A percentile compares a stretch with the other conserved stretches of the same genome.
These are phyloP conservation scores for Eupithecia dodoneata DNA, from an alignment of 2,888 invertebrate genomes.

Conservation along the genomic window DNA sequence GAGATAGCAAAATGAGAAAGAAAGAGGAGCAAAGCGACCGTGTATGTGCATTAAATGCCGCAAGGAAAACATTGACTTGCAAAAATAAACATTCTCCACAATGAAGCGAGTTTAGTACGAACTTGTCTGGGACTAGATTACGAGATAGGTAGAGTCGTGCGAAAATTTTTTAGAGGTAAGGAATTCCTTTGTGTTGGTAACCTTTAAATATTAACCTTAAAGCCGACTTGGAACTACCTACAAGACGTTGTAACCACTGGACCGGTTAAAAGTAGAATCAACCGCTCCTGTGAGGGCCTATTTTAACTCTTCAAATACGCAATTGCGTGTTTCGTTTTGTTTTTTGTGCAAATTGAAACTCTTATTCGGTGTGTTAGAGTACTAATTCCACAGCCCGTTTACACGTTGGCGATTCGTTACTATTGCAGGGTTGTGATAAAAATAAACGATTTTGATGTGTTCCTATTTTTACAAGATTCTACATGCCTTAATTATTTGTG, in stretches of 20 bases:
- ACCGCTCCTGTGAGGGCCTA: not conserved
- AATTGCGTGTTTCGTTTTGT: too few relatives aligned
- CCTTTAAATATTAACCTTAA: conserved; percentile 10
- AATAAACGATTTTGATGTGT: not conserved
- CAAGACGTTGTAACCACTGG: not conserved
- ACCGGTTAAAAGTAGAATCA: not conserved
- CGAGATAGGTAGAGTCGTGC: conserved; percentile 12
- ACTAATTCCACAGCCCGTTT: not conserved
- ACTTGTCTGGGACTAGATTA: conserved; percentile 17
- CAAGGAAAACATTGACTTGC: conserved; percentile 19
- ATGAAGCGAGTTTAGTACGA: conserved; percentile 12
- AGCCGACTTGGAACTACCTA: not conserved
- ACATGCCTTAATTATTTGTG: too few relatives aligned
- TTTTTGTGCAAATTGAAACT: too few relatives aligned
- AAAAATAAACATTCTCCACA: conserved; percentile 16
- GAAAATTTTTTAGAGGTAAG: conserved; percentile 14
- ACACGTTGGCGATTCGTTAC: not conserved
- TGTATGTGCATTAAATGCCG: conserved; percentile 7
- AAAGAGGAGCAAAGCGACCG: not conserved
- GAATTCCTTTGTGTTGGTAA: not conserved
- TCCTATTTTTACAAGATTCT: not conserved
- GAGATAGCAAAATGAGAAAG: too few relatives aligned
- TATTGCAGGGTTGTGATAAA: not conserved
- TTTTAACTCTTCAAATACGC: too few relatives aligned
- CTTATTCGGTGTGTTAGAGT: too few relatives aligned